Percentiles rank a stretch among this genome's conserved stretches.
Evolutionary conservation across 2,113 vertebrate genomes (phyloP).

Genomic region (Pogona vitticeps): DNA sequence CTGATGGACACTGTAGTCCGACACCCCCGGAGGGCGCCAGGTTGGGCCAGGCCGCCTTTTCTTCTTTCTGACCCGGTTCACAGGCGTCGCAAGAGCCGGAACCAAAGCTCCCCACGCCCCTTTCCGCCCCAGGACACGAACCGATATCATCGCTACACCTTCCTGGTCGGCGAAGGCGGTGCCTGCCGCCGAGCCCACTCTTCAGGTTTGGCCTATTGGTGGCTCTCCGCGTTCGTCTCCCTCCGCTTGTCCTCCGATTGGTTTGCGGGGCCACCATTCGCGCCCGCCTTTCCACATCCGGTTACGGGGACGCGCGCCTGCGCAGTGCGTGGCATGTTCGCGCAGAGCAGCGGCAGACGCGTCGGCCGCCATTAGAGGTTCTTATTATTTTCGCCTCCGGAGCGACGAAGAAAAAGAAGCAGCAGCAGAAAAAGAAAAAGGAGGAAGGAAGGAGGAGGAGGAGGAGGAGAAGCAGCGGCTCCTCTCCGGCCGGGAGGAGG

Average conservation of each 20-base stretch:
- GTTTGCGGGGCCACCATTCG: rapidly evolving
- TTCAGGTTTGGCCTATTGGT: too few relatives aligned
- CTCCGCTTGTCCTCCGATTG: neutral
- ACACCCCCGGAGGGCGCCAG: too few relatives aligned
- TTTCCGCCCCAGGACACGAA: neutral
- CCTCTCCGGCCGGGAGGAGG: neutral
- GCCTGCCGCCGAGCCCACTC: too few relatives aligned
- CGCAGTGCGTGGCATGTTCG: neutral
- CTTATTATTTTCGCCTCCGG: too few relatives aligned
- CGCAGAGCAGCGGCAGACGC: neutral
- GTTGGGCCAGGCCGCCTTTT: too few relatives aligned
- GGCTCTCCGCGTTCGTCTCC: neutral
- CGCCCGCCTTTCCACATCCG: neutral
- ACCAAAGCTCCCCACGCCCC: neutral
- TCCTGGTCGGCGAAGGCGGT: neutral
- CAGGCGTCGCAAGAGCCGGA: too few relatives aligned
- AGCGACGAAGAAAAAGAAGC: too few relatives aligned
- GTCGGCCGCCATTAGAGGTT: constrained; percentile 2
- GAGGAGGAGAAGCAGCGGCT: too few relatives aligned
- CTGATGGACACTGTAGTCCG: too few relatives aligned
- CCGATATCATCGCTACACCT: neutral
- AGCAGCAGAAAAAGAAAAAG: too few relatives aligned
- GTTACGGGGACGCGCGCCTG: neutral
- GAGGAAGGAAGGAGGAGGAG: too few relatives aligned
- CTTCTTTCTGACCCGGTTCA: too few relatives aligned